A percentile compares a stretch with the other conserved stretches of the same genome.
phyloP scores from a whole-genome alignment of 2,113 vertebrate species.

The Ctenodactylus gundi region DNA sequence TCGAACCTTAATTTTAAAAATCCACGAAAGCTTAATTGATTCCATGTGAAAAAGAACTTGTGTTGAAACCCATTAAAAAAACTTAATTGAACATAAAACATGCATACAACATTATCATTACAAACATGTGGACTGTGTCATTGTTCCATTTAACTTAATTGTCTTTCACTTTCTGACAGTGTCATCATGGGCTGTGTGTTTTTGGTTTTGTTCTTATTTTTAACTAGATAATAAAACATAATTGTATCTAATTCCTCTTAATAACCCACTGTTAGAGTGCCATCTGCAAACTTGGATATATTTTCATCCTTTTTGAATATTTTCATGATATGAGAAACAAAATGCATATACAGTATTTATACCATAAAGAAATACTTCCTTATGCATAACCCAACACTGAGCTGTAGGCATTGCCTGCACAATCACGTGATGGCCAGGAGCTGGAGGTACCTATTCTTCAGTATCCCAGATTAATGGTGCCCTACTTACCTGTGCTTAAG shows the following conservation, averaged over 20 bases:
- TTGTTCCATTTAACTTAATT: background rate
- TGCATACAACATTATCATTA: background rate
- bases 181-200: background rate
- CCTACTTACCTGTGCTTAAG: background rate
- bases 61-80: slow-evolving; percentile 43
- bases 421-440: too few species aligned
- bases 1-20: slow-evolving; percentile 49
- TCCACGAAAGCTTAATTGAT: slow-evolving; percentile 10
- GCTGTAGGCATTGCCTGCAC: background rate
- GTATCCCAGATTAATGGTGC: background rate
- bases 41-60: slow-evolving; percentile 20
- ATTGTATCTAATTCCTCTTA: slow-evolving; percentile 16
- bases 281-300: background rate
- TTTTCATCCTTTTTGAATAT: background rate
- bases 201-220: slow-evolving; percentile 21
- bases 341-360: background rate
- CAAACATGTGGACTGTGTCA: background rate
- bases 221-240: slow-evolving; percentile 34
- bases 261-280: background rate
- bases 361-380: background rate
- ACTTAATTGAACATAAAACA: slow-evolving; percentile 56
- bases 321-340: slow-evolving; percentile 5
- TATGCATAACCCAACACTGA: background rate
- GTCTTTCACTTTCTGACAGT: slow-evolving; percentile 37
- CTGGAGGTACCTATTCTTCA: background rate